Evolutionary conservation across 2,797 vertebrate genomes (phyloP).

Genomic region (Buphagus erythrorhynchus): DNA sequence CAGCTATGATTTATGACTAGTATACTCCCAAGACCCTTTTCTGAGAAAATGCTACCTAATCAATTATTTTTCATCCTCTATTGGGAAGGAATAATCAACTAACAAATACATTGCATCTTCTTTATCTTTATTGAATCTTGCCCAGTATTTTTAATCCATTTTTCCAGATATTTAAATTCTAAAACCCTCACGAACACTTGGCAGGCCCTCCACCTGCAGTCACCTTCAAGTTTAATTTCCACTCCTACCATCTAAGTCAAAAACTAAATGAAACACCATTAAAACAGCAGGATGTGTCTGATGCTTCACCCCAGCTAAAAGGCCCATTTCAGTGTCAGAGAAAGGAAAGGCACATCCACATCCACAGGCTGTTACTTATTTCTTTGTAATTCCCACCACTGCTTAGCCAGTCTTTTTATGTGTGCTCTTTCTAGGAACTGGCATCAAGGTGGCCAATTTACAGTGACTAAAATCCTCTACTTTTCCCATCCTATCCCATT

Average conservation of each 20-base stretch:
- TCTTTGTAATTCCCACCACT: neutral
- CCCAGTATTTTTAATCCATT: neutral
- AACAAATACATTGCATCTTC: neutral
- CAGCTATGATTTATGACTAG: neutral
- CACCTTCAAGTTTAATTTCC: neutral
- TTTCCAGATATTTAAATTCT: neutral
- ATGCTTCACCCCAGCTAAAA: neutral
- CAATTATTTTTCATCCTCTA: neutral
- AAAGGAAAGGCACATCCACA: neutral
- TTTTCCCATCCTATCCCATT: neutral
- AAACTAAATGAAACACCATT: neutral
- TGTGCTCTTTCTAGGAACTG: neutral
- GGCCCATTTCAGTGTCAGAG: neutral
- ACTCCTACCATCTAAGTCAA: neutral
- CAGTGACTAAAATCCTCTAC: neutral
- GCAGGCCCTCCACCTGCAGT: neutral
- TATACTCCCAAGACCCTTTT: neutral
- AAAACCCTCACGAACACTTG: neutral
- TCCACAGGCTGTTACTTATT: neutral
- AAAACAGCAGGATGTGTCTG: neutral
- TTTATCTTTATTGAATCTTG: neutral
- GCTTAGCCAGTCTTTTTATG: neutral
- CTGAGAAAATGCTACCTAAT: neutral
- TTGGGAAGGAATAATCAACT: neutral
- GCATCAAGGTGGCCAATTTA: neutral